Conservation (phyloP, 2,797 vertebrate species). For the Schizothorax lantsangensis region DNA sequence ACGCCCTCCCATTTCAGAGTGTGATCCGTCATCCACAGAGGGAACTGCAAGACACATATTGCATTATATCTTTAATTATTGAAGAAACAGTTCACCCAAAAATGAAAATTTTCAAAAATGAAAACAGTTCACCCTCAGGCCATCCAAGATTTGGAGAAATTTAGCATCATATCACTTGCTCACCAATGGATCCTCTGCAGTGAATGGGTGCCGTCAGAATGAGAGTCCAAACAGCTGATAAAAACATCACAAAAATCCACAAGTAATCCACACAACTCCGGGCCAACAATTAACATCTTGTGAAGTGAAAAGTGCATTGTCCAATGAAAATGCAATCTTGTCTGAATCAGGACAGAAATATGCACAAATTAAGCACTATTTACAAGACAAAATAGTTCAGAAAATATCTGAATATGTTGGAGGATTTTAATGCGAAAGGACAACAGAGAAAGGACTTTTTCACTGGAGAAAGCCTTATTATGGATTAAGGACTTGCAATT, state of each 20-base stretch:
- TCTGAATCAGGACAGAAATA: not conserved
- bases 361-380: not conserved
- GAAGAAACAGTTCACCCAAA: not conserved
- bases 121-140: too few relatives aligned
- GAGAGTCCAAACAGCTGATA: not conserved
- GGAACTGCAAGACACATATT: slow-evolving; percentile 79
- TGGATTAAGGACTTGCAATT: not conserved
- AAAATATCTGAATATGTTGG: not conserved
- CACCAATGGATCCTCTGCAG: not conserved
- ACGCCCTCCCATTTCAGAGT: slow-evolving; percentile 95
- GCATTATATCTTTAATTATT: not conserved
- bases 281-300: not conserved
- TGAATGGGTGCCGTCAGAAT: not conserved
- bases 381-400: not conserved
- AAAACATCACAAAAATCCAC: not conserved
- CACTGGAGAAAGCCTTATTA: not conserved
- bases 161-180: not conserved
- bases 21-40: slow-evolving; percentile 88
- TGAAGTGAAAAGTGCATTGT: not conserved
- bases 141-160: not conserved
- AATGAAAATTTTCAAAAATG: too few relatives aligned
- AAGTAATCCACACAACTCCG: not conserved
- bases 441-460: too few relatives aligned
- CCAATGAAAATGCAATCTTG: not conserved
- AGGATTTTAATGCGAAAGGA: not conserved